phyloP scores from a whole-genome alignment of 2,888 invertebrate species.

The Ochropleura leucogaster region DNA sequence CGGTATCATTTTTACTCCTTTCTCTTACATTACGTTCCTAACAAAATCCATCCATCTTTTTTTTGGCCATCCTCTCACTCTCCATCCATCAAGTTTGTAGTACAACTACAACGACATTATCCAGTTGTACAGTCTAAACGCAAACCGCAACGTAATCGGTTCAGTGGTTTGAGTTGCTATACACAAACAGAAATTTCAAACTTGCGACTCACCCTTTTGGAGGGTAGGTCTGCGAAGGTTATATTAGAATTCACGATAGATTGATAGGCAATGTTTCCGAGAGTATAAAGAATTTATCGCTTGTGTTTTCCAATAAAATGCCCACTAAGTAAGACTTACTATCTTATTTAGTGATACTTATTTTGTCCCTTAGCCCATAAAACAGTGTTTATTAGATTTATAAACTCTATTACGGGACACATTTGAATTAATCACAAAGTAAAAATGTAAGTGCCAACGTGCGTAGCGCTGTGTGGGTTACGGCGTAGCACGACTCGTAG shows the following conservation, averaged over 20 bases:
- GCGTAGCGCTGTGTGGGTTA: conserved; percentile 18
- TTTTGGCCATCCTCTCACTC: no score
- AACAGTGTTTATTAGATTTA: conserved; percentile 23
- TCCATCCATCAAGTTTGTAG: background rate
- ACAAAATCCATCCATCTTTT: no score
- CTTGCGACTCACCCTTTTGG: background rate
- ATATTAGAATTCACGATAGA: conserved; percentile 12
- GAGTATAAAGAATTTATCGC: conserved; percentile 36
- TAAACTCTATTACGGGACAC: background rate
- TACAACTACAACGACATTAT: background rate
- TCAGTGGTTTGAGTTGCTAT: background rate
- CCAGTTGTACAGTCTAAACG: background rate
- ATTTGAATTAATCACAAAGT: background rate
- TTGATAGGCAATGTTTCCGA: conserved; percentile 29
- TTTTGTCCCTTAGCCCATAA: conserved; percentile 14
- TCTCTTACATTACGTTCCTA: no score
- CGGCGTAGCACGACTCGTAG: conserved; percentile 42
- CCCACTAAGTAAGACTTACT: conserved; percentile 30
- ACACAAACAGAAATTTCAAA: background rate
- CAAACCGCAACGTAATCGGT: background rate
- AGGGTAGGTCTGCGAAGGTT: background rate
- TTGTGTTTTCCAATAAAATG: conserved; percentile 14
- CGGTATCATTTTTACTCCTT: no score
- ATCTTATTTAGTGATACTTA: conserved; percentile 37
- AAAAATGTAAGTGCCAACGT: background rate